Conservation (phyloP, 2,797 vertebrate species). For the Macropodus opercularis region DNA sequence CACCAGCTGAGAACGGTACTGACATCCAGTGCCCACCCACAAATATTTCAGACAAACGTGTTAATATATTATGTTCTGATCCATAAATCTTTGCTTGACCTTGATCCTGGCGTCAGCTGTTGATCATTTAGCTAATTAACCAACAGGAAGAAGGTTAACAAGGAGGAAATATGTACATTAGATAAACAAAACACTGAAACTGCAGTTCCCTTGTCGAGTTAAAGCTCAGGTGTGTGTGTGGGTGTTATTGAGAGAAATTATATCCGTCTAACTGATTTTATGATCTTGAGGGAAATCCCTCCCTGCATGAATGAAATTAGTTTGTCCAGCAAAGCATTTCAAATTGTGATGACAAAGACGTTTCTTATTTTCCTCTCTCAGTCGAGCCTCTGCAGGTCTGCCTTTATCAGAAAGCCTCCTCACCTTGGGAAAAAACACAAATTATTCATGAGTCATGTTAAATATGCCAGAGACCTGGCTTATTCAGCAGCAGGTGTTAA, state of each 20-base stretch:
- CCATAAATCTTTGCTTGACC: not conserved
- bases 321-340: slow-evolving; percentile 53
- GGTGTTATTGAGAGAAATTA: slow-evolving; percentile 12
- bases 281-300: slow-evolving; percentile 31
- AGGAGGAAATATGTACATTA: not conserved
- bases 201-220: too few species aligned
- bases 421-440: slow-evolving; percentile 74
- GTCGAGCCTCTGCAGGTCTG: slow-evolving; percentile 79
- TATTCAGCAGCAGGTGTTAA: slow-evolving; percentile 40
- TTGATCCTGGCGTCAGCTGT: slow-evolving; percentile 24
- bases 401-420: slow-evolving; percentile 83
- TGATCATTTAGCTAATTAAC: slow-evolving; percentile 28
- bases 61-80: too few species aligned
- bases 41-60: too few species aligned
- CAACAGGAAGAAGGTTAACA: slow-evolving; percentile 15
- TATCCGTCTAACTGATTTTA: slow-evolving; percentile 26
- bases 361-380: slow-evolving; percentile 60
- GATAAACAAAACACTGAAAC: too few species aligned
- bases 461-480: slow-evolving; percentile 38
- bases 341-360: slow-evolving; percentile 82
- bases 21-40: too few species aligned
- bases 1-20: too few species aligned
- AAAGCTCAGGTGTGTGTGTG: too few species aligned
- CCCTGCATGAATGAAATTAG: slow-evolving; percentile 42
- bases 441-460: slow-evolving; percentile 56